A percentile compares a stretch with the other conserved stretches of the same genome.
These are phyloP conservation scores for Belonocnema kinseyi DNA, from an alignment of 1,140 invertebrate genomes.

Conservation along the genomic window DNA sequence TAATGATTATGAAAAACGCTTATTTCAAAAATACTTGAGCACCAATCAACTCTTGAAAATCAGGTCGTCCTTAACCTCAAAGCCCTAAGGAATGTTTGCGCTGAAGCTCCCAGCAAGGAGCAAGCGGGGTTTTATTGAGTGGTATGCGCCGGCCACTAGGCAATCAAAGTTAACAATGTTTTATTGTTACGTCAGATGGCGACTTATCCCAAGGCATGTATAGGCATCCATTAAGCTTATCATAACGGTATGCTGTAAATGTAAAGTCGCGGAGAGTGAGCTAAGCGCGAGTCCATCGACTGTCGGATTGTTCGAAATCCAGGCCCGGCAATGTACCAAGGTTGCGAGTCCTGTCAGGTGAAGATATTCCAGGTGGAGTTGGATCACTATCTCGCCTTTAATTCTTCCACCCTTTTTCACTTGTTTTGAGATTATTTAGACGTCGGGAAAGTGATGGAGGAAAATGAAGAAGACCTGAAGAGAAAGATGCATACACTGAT, in stretches of 20 bases:
- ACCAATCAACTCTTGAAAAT: too few species aligned
- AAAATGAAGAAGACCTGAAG: background rate
- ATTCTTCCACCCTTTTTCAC: background rate
- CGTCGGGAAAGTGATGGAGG: background rate
- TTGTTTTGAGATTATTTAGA: background rate
- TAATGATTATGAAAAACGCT: too few species aligned
- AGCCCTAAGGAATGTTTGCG: too few species aligned
- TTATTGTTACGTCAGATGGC: slow-evolving; percentile 73
- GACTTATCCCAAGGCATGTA: slow-evolving; percentile 61
- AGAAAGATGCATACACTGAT: slow-evolving; percentile 40
- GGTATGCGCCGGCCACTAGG: slow-evolving; percentile 42
- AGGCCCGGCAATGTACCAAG: slow-evolving; percentile 47
- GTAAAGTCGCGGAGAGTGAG: slow-evolving; percentile 39
- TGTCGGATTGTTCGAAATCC: slow-evolving; percentile 52
- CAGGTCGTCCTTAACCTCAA: too few species aligned
- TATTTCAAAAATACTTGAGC: too few species aligned
- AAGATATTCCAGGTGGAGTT: slow-evolving; percentile 46
- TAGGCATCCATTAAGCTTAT: slow-evolving; percentile 71
- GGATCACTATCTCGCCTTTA: slow-evolving; percentile 40
- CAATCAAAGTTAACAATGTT: slow-evolving; percentile 74
- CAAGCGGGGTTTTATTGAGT: background rate
- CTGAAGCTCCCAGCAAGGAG: too few species aligned
- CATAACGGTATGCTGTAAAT: slow-evolving; percentile 59
- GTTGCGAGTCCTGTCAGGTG: slow-evolving; percentile 45
- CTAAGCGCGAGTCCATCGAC: slow-evolving; percentile 47